These are phyloP conservation scores for Pogonomyrmex barbatus DNA, from an alignment of 1,140 invertebrate species.

Conservation along the genomic window DNA sequence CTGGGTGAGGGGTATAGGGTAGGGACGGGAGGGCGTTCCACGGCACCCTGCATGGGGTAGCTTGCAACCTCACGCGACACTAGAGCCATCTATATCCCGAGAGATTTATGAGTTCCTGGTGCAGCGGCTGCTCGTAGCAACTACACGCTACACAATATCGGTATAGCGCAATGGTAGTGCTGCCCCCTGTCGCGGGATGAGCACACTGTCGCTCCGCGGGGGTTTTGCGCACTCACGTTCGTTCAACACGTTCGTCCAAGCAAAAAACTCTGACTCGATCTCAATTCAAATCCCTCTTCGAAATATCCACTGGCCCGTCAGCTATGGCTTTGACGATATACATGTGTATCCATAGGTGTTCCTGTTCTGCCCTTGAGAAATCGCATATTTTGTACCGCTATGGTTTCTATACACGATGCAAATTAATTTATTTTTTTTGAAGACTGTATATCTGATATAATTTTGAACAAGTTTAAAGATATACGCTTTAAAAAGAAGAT, in stretches of 20 bases:
- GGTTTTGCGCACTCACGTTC: constrained; percentile 86
- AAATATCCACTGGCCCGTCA: constrained; percentile 58
- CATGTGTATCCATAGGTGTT: neutral
- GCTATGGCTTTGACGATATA: constrained; percentile 16
- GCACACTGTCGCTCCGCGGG: constrained; percentile 84
- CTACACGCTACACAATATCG: constrained; percentile 84
- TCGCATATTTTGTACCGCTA: constrained; percentile 6
- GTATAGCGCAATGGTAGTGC: constrained; percentile 79
- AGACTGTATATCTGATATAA: neutral
- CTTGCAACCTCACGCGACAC: constrained; percentile 85
- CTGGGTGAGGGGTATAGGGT: constrained; percentile 70
- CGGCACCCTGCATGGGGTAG: constrained; percentile 85
- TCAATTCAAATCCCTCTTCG: constrained; percentile 79
- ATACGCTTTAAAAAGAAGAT: neutral
- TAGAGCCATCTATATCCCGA: constrained; percentile 86
- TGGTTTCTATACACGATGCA: neutral
- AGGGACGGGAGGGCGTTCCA: constrained; percentile 82
- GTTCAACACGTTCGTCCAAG: constrained; percentile 77
- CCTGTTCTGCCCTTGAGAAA: constrained; percentile 27
- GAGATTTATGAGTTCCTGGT: constrained; percentile 85
- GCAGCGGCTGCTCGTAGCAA: constrained; percentile 84
- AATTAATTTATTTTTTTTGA: constrained; percentile 37
- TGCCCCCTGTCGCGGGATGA: constrained; percentile 84
- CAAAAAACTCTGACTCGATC: constrained; percentile 83
- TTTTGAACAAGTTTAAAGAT: neutral